These are phyloP conservation scores for Peromyscus californicus DNA, from an alignment of 2,113 vertebrate genomes.

Conservation along the genomic window DNA sequence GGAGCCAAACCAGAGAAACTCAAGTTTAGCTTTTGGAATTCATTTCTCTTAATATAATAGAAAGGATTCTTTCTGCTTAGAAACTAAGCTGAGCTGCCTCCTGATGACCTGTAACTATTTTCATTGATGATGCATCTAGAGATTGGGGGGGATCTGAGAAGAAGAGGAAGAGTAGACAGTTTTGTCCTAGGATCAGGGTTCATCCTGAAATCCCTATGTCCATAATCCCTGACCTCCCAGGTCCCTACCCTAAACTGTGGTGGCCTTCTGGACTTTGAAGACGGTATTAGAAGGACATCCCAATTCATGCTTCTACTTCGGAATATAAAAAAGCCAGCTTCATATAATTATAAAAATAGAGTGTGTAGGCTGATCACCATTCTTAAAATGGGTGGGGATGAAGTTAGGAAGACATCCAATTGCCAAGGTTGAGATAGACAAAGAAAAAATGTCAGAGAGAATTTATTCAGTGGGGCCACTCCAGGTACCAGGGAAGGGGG, in stretches of 20 bases:
- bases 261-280: background rate
- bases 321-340: background rate
- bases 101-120: background rate
- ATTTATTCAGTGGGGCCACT: background rate
- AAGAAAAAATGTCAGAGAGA: background rate
- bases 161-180: background rate
- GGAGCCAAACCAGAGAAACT: background rate
- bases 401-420: background rate
- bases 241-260: background rate
- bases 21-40: background rate
- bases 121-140: background rate
- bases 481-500: background rate
- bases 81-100: background rate
- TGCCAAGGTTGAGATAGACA: background rate
- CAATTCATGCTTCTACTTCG: background rate
- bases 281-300: background rate
- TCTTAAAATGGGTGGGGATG: background rate
- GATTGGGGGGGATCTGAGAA: background rate
- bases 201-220: background rate
- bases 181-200: background rate
- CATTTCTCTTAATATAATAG: conserved; percentile 28
- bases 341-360: background rate
- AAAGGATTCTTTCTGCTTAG: background rate
- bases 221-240: background rate
- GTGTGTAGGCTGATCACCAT: background rate